Evolutionary conservation across 2,113 vertebrate genomes (phyloP).

Genomic region (Gavia stellata): DNA sequence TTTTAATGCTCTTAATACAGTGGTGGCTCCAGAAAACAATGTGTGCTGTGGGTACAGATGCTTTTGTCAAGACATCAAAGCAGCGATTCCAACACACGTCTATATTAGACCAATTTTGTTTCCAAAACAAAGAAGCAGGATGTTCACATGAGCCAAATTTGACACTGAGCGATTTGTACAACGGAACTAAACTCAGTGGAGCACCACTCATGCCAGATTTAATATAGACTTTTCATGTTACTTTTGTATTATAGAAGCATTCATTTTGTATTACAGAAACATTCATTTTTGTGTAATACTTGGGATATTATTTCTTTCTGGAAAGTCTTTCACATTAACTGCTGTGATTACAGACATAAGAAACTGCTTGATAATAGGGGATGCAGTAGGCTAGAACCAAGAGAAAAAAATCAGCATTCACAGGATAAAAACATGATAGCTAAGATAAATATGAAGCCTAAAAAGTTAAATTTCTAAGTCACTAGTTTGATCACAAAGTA

Average conservation of each 20-base stretch:
- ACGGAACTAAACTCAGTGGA: neutral
- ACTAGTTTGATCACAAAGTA: neutral
- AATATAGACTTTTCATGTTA: neutral
- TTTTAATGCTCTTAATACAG: neutral
- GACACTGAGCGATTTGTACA: neutral
- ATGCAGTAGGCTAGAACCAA: neutral
- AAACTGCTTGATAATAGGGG: neutral
- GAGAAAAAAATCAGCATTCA: neutral
- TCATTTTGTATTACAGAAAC: no score
- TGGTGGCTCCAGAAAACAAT: neutral
- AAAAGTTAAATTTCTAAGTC: neutral
- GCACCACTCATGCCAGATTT: neutral
- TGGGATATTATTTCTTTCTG: neutral
- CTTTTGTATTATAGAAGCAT: neutral
- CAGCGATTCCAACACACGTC: neutral
- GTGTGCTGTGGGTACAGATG: neutral
- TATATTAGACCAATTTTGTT: neutral
- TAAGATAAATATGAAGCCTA: neutral
- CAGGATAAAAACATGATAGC: neutral
- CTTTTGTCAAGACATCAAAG: conserved; percentile 1
- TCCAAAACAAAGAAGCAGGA: neutral
- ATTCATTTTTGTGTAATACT: neutral
- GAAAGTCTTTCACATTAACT: neutral
- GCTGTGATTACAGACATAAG: conserved; percentile 11
- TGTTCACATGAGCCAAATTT: neutral